Evolutionary conservation across 2,113 vertebrate species (phyloP), one percentile per base, ranked within the genome.

Genomic region (Tragelaphus buxtoni): DNA sequence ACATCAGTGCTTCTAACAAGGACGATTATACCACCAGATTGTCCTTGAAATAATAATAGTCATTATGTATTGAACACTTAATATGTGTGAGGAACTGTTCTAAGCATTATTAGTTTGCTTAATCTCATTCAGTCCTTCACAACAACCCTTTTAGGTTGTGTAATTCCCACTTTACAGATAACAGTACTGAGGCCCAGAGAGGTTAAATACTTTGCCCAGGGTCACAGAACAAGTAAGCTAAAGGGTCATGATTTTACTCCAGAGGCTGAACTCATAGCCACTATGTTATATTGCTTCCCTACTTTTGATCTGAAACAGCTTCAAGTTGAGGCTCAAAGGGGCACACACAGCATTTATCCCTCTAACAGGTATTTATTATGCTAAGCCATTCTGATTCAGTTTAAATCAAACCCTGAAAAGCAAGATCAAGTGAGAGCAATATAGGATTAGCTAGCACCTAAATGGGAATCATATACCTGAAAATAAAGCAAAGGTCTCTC

Each of bases 401-500:
- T 93, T 96, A 85, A 92, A 81, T 88, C 92, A 94, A 96, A 88
- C 28, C 80, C 82, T 61, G 12, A 92, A 97, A 97, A 94, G 76
- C 51, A 95, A 96, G 88, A 85, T 94, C 95, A 95, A 92, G 90
- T 88, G 61, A 95, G 61, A 96, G 69, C 84, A 93, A 91, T 65
- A 89, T 26, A 97, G 94, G 90, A 96, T 97, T 95, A 89, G 69
- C 51, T 79, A 53, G 92, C 58, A 63, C 92, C 90, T 92, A 86
- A 90, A 90, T 83, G 94, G 76, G 81, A 96, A 90, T 97, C 90
- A 95, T 74, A 93, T 49, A 93, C 88, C 96, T 90, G 88, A 96
- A 96, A 94, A 95, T 88, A 96, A 96, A 97, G 95, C 11, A 16
- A 81, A 97, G 84, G 72, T 83, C 95, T 98, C 63, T 90, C 74